phyloP scores from a whole-genome alignment of 1,140 invertebrate species.

The Helicoverpa zea region DNA sequence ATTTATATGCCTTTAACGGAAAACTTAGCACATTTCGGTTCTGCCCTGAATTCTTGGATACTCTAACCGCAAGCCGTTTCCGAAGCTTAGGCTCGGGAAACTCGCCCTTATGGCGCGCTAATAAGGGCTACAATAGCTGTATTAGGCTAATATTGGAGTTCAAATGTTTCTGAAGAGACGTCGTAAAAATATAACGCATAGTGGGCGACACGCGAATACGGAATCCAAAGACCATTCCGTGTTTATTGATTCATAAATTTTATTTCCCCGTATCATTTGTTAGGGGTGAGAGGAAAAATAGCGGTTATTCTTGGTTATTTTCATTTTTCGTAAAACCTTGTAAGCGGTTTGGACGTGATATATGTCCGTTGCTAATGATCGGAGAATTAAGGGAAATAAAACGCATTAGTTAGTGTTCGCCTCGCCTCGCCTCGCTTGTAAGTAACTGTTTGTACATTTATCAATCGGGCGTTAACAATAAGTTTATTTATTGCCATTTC shows the following conservation, averaged over 20 bases:
- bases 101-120: not conserved
- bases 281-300: slow-evolving; percentile 28
- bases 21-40: slow-evolving; percentile 43
- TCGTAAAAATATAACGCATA: slow-evolving; percentile 58
- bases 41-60: slow-evolving; percentile 30
- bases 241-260: slow-evolving; percentile 51
- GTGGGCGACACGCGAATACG: slow-evolving; percentile 42
- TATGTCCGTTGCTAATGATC: slow-evolving; percentile 37
- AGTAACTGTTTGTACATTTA: slow-evolving; percentile 18
- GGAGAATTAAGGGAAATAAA: slow-evolving; percentile 33
- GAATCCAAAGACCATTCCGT: slow-evolving; percentile 38
- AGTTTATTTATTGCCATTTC: slow-evolving; percentile 6
- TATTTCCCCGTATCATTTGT: slow-evolving; percentile 43
- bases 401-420: slow-evolving; percentile 13
- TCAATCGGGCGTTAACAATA: not conserved
- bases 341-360: slow-evolving; percentile 30
- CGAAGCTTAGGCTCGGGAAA: not conserved
- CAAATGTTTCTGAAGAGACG: slow-evolving; percentile 44
- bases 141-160: not conserved
- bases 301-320: slow-evolving; percentile 31
- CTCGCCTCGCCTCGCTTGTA: not conserved
- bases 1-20: slow-evolving; percentile 40
- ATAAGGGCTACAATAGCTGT: slow-evolving; percentile 24
- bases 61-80: slow-evolving; percentile 17
- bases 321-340: slow-evolving; percentile 27